These are phyloP conservation scores for Chymomyza amoena DNA, from an alignment of 2,888 invertebrate species.

Conservation along the genomic window DNA sequence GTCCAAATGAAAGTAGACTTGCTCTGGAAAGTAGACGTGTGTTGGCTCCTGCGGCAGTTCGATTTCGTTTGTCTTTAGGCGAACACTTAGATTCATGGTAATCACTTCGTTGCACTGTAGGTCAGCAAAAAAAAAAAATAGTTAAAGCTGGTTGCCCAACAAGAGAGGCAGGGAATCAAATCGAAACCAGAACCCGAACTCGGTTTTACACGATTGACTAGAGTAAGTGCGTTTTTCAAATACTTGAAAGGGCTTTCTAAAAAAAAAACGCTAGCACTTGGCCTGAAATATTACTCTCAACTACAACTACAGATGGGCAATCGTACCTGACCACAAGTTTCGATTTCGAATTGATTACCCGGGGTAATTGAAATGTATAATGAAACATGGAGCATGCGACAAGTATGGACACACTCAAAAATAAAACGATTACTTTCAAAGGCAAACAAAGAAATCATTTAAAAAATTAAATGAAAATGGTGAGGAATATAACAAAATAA, in stretches of 20 bases:
- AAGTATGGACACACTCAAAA: constrained; percentile 34
- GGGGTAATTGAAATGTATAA: constrained; percentile 5
- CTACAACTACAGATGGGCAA: too few relatives aligned
- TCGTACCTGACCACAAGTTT: not conserved
- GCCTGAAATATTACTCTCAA: too few relatives aligned
- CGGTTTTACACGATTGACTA: too few relatives aligned
- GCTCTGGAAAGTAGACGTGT: constrained; percentile 66
- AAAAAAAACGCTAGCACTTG: too few relatives aligned
- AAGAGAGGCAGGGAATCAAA: not conserved
- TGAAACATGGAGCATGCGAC: constrained; percentile 50
- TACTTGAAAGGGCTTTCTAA: too few relatives aligned
- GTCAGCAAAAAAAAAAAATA: not conserved
- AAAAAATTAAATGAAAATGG: constrained; percentile 78
- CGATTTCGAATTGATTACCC: not conserved
- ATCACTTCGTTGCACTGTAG: constrained; percentile 79
- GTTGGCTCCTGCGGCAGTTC: constrained; percentile 76
- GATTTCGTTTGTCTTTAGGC: constrained; percentile 78
- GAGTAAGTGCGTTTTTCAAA: too few relatives aligned
- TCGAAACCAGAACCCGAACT: not conserved
- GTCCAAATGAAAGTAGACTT: constrained; percentile 69
- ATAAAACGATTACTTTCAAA: constrained; percentile 21
- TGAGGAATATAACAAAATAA: constrained; percentile 81
- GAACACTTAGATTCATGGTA: constrained; percentile 79
- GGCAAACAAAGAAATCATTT: constrained; percentile 58
- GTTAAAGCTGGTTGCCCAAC: not conserved